Evolutionary conservation across 2,113 vertebrate genomes (phyloP).

Genomic region (Kobus ellipsiprymnus): DNA sequence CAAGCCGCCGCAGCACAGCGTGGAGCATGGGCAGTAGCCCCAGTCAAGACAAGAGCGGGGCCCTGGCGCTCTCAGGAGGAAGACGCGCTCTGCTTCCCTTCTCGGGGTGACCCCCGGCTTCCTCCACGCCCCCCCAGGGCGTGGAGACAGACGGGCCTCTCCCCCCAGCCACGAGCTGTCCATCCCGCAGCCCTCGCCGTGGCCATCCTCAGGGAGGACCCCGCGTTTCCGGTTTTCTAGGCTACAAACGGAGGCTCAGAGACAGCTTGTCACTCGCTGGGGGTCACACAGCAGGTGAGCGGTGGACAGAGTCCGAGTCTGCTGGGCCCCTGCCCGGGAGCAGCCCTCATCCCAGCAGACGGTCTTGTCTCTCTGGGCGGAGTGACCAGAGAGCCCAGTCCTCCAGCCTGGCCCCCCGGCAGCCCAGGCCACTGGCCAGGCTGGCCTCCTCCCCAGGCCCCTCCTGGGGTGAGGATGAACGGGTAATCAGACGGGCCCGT

Average conservation of each 20-base stretch:
- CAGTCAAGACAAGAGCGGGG: background rate
- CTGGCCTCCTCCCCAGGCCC: background rate
- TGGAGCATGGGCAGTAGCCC: too few relatives aligned
- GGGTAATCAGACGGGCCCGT: fast-evolving
- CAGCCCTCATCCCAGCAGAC: background rate
- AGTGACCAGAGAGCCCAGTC: background rate
- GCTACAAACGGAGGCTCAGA: background rate
- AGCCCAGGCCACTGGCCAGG: background rate
- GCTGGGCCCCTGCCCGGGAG: too few relatives aligned
- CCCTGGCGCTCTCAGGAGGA: background rate
- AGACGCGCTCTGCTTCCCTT: fast-evolving
- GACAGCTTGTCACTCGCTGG: background rate
- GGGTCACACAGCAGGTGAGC: background rate
- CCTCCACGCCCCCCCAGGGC: background rate
- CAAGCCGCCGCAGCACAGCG: fast-evolving
- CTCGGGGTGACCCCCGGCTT: fast-evolving
- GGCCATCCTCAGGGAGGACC: background rate
- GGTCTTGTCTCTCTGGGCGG: background rate
- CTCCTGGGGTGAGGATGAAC: background rate
- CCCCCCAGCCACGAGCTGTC: fast-evolving
- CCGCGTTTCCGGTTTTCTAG: background rate
- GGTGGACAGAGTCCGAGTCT: background rate
- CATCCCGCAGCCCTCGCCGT: too few relatives aligned
- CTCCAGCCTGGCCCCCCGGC: background rate
- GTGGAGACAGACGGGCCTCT: background rate